Evolutionary conservation across 1,140 invertebrate genomes (phyloP), one percentile per base, ranked within the genome.

Genomic region (Drosophila hydei): DNA sequence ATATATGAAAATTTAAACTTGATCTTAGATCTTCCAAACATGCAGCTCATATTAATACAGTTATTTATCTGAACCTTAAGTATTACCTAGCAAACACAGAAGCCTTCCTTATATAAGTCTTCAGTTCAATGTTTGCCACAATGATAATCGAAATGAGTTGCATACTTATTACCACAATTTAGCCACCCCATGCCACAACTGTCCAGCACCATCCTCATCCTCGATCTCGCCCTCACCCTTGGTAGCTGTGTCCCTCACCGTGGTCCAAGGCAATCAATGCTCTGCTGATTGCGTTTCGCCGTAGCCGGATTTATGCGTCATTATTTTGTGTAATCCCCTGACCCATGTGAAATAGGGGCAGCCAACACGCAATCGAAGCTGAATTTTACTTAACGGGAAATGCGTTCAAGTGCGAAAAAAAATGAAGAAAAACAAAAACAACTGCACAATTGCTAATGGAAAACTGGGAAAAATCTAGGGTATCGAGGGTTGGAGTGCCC

Each of bases 261-360:
- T 1, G 2, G 30, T 33, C 30, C 47, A 25, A 52, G 56, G 83
- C 80, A 85, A 87, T 85, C 80, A 85, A 60, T 59, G 77, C 47
- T 50, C 70, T 16, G 77, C 87, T 73, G 69, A 64, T 45, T 60
- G 62, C 47, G 54, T 47, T 71, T 59, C 48, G 42, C 60, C 68
- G 18, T 62, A 73, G 73, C 80, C 80, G 81, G 80, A 85, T 85
- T 87, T 85, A 72, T 77, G 80, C 83, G 78, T 75, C 81, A 87
- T 87, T 87, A 87, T 87, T 87, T 69, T 72, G 60, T 78, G 68
- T 88, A 87, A 85, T 83, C 62, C 63, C 51, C 55, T 77, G 79
- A 78, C 75, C 77, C 78, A 88, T 87, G 81, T 88, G 81, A 87
- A 88, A 88, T 87, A 87, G 83, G 84, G 83, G 83, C 84, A 69